Evolutionary conservation across 2,797 vertebrate genomes (phyloP).

Genomic region (Neosilurus mollespiculum): DNA sequence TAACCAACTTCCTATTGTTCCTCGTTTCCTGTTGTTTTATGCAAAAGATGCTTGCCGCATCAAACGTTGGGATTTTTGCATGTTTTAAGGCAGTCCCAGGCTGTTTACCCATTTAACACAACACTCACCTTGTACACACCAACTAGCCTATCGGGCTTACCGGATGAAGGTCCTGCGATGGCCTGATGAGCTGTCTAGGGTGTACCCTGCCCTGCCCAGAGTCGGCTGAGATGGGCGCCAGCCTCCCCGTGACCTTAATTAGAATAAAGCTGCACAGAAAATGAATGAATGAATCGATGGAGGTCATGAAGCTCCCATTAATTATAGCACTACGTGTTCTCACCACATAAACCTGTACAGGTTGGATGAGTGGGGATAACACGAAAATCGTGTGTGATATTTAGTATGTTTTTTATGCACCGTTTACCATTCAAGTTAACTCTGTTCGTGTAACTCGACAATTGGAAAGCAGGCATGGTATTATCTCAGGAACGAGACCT

Average conservation of each 20-base stretch:
- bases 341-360: not conserved
- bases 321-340: not conserved
- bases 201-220: too few relatives aligned
- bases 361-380: not conserved
- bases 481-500: too few relatives aligned
- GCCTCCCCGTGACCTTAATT: too few relatives aligned
- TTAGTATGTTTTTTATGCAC: not conserved
- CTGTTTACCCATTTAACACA: not conserved
- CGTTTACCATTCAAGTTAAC: not conserved
- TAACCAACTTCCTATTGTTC: constrained; percentile 9
- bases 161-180: not conserved
- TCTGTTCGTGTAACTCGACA: not conserved
- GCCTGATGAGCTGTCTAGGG: too few relatives aligned
- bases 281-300: too few relatives aligned
- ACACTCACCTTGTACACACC: not conserved
- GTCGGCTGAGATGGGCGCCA: too few relatives aligned
- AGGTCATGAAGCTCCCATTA: not conserved
- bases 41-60: not conserved
- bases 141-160: not conserved
- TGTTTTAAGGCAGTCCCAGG: not conserved
- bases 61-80: not conserved
- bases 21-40: not conserved
- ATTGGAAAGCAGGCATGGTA: too few relatives aligned
- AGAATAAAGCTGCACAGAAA: too few relatives aligned
- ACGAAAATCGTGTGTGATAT: too few relatives aligned